Evolutionary conservation across 2,888 invertebrate genomes (phyloP).

Genomic region (Coelinius sp.): DNA sequence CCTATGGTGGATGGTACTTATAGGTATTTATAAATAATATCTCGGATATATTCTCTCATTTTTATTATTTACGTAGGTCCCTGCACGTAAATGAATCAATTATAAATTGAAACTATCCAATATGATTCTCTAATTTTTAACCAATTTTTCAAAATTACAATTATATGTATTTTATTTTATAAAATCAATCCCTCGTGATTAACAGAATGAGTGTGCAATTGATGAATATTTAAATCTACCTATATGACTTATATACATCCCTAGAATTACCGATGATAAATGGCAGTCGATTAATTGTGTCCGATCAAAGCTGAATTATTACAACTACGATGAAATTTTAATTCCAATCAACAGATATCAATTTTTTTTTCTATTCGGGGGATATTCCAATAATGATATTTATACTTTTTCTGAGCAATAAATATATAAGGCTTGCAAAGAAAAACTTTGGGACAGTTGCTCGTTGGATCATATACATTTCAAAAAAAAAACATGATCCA

Average conservation of each 20-base stretch:
- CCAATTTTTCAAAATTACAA: too few relatives aligned
- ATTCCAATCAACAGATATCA: neutral
- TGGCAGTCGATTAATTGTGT: slow-evolving; percentile 21
- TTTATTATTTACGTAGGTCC: slow-evolving; percentile 8
- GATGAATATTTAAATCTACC: neutral
- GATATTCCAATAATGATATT: too few relatives aligned
- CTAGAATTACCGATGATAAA: slow-evolving; percentile 39
- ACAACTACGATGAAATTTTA: neutral
- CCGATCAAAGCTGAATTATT: slow-evolving; percentile 17
- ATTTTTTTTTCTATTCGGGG: too few relatives aligned
- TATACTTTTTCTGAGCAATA: neutral
- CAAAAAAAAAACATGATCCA: slow-evolving; percentile 25
- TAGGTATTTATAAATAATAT: slow-evolving; percentile 21
- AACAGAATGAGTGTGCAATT: slow-evolving; percentile 41
- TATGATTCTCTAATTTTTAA: too few relatives aligned
- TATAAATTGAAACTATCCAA: neutral
- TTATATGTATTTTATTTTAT: slow-evolving; percentile 36
- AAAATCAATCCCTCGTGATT: slow-evolving; percentile 46
- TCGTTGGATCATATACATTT: neutral
- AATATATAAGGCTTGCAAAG: neutral
- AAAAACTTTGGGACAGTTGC: neutral
- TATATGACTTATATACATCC: slow-evolving; percentile 44
- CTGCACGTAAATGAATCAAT: slow-evolving; percentile 12
- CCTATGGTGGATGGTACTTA: slow-evolving; percentile 24
- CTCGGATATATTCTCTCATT: neutral